Base-by-base conservation (phyloP, 2,888 invertebrate species). In the Barypeithes pellucidus region DNA sequence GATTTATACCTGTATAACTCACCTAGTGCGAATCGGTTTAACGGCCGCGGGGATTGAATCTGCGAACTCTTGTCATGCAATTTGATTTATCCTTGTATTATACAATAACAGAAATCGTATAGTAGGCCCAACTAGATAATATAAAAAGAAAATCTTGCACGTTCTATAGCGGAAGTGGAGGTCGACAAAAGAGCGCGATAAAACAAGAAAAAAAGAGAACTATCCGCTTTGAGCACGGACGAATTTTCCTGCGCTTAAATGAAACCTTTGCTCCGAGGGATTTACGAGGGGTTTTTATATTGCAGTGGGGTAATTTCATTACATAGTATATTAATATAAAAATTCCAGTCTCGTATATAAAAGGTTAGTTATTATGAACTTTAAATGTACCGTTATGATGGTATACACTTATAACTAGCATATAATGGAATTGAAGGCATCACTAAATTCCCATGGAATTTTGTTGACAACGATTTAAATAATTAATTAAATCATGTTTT, bases 121-220 rank as follows among this genome's bases (percentile, higher is more conserved):
- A 4, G 33, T 33, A 54, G 54, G 33, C 9, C 2, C 16, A 1
- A 29, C 9, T n/a, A 29, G 52, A 52, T 14, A 52, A 54, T 2
- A 33, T 11, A 33, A 14, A n/a, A 54, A 29, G 54, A 54, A 54
- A 54, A 54, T 54, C 29, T 52, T 4, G 4, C 52, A 52, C 52
- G 33, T 54, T 54, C 33, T 54, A 33, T n/a, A 33, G 12, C 54
- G 33, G 33, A 54, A 54, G 54, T 54, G 22, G 16, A 54, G 54
- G 54, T 54, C 54, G 61, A 45, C 14, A 61, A 43, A 61, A 43
- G 45, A 12, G 9, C 18, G 41, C 61, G 45, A 45, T 61, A 43
- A 61, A 54, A 43, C 18, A 22, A 61, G 61, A 61, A 61, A 61
- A 45, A 61, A 61, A 41, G 61, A 61, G 16, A 24, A 45, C 61